Evolutionary conservation across 53 echinoderm and acorn worm species (phyloP).

Genomic region (Temnopleurus reevesii): DNA sequence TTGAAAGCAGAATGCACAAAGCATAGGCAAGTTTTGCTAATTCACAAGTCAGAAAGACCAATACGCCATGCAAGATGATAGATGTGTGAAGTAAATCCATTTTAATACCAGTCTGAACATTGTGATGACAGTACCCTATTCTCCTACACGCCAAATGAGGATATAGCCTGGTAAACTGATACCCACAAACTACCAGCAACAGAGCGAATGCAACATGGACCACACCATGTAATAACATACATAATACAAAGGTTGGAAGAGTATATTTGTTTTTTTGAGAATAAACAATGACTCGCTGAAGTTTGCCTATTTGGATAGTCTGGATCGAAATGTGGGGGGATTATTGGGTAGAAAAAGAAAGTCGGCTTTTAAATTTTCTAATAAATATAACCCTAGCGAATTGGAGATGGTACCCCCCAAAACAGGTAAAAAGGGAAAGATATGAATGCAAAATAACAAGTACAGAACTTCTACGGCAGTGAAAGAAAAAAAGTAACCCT

Average conservation of each 20-base stretch:
- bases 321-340: background rate
- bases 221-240: background rate
- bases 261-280: background rate
- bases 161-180: background rate
- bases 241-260: background rate
- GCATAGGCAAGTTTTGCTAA: background rate
- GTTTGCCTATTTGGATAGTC: background rate
- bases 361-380: too few relatives aligned
- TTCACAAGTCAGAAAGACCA: background rate
- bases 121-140: background rate
- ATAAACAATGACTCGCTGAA: background rate
- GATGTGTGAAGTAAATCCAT: slow-evolving; percentile 20
- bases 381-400: too few relatives aligned
- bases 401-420: too few relatives aligned
- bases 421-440: background rate
- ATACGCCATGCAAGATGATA: background rate
- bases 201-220: background rate
- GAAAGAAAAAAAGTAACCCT: background rate
- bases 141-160: background rate
- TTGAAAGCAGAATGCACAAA: background rate
- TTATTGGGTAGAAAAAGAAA: background rate
- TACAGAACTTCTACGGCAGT: background rate
- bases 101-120: background rate
- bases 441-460: background rate
- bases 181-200: background rate